Evolutionary conservation across 1,140 invertebrate species (phyloP), one percentile per base, ranked within the genome.

Genomic region (Cherax quadricarinatus): DNA sequence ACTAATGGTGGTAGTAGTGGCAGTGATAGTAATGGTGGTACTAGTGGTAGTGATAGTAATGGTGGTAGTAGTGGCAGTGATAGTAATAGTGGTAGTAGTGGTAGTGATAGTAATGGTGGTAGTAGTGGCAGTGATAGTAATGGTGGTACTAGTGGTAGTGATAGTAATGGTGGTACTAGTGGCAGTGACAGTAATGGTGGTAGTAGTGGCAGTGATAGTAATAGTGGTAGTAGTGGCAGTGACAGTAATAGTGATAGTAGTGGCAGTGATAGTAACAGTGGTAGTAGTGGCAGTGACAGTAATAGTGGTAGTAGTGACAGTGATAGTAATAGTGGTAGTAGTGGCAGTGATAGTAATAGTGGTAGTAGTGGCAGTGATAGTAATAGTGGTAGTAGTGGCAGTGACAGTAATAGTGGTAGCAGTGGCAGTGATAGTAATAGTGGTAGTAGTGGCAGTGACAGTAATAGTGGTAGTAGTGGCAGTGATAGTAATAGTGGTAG

Each of bases 181-280:
- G 9, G 51, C 9, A 57, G 24, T 57, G 10, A 53, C 51, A n/a
- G n/a, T n/a, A n/a, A n/a, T n/a, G n/a, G n/a, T n/a, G n/a, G n/a
- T n/a, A n/a, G n/a, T n/a, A n/a, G n/a, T n/a, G n/a, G n/a, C n/a
- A 80, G 78, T 80, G 78, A 24, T 80, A 41, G 78, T 80, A 41
- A 24, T 80, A 41, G 30, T 30, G 30, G 78, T 41, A 41, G 30
- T 80, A 80, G 78, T 80, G 30, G 78, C 24, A 41, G 78, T 80
- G 30, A 24, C 24, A 41, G 30, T 80, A 41, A 24, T 41, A 41
- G 30, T 30, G 24, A 24, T 80, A 41, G 78, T 80, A 41, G 78
- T 80, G 30, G 78, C 24, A 41, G 30, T 80, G 30, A 24, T 41
- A 41, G 30, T 30, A 80, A 24, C 24, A 41, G 78, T 30, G 30